Evolutionary conservation across 2,113 vertebrate species (phyloP).

Genomic region (Semnornis frantzii): DNA sequence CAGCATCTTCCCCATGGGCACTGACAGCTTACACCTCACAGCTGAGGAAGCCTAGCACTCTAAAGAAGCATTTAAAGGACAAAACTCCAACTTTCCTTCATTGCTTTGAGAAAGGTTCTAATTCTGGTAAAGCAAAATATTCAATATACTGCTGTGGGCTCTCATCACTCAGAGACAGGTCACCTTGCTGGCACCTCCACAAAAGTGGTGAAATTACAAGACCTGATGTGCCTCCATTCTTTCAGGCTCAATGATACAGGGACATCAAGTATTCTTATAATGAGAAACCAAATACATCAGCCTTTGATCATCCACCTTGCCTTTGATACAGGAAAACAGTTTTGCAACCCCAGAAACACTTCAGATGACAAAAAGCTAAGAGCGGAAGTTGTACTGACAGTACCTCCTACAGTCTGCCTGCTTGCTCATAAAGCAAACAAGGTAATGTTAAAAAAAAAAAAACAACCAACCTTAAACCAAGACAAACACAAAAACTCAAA

Average conservation of each 20-base stretch:
- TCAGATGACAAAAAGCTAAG: not conserved
- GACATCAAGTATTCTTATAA: not conserved
- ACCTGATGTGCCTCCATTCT: not conserved
- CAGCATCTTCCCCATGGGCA: constrained; percentile 69
- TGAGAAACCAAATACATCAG: not conserved
- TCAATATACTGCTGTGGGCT: not conserved
- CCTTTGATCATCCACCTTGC: not conserved
- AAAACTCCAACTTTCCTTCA: not conserved
- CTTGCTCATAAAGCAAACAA: not conserved
- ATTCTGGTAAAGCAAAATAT: not conserved
- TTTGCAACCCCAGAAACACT: not conserved
- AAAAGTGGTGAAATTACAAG: not conserved
- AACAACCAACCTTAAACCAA: too few relatives aligned
- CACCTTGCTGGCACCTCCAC: not conserved
- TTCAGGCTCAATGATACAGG: not conserved
- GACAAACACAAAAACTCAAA: not conserved
- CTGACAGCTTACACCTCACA: constrained; percentile 57
- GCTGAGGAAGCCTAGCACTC: constrained; percentile 38
- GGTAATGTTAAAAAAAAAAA: not conserved
- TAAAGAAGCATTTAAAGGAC: not conserved
- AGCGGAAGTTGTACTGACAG: not conserved
- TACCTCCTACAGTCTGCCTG: not conserved
- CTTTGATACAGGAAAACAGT: not conserved
- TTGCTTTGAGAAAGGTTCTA: constrained; percentile 6
- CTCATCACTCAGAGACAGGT: not conserved